Percentiles rank a stretch among this genome's conserved stretches.
Conservation (phyloP, 1,140 invertebrate genomes). For the Drosophila takahashii region DNA sequence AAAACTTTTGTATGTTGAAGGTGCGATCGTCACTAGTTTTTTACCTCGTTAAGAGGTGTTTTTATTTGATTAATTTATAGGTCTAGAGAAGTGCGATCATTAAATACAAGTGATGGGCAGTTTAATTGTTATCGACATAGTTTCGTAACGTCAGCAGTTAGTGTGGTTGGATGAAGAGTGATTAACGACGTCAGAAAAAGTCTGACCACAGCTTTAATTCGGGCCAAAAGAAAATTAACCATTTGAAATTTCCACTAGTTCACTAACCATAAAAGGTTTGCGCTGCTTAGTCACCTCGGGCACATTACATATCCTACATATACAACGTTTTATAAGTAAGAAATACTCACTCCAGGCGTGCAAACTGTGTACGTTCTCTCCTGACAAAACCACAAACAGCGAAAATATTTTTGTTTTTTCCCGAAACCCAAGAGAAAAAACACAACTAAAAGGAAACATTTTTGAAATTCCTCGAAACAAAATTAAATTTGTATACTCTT, state of each 20-base stretch:
- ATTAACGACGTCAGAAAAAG: too few species aligned
- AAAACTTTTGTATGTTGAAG: too few species aligned
- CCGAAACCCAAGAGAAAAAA: neutral
- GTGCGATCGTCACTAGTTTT: too few species aligned
- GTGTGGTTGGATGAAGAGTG: neutral
- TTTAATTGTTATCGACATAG: neutral
- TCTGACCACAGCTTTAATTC: neutral
- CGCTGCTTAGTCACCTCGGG: neutral
- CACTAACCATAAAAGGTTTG: neutral
- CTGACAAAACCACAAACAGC: neutral
- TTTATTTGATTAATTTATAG: neutral
- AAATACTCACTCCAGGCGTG: neutral
- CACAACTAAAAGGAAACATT: neutral
- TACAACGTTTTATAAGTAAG: neutral
- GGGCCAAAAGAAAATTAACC: neutral
- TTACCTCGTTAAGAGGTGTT: too few species aligned
- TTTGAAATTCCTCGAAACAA: neutral
- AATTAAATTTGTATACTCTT: too few species aligned
- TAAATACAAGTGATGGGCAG: neutral
- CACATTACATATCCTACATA: neutral
- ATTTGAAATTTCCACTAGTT: neutral
- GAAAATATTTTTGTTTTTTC: slow-evolving; percentile 1
- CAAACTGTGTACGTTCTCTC: neutral
- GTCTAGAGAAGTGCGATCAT: neutral
- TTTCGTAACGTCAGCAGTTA: neutral